Conservation (phyloP, 2,888 invertebrate genomes). For the Idaea straminata region DNA sequence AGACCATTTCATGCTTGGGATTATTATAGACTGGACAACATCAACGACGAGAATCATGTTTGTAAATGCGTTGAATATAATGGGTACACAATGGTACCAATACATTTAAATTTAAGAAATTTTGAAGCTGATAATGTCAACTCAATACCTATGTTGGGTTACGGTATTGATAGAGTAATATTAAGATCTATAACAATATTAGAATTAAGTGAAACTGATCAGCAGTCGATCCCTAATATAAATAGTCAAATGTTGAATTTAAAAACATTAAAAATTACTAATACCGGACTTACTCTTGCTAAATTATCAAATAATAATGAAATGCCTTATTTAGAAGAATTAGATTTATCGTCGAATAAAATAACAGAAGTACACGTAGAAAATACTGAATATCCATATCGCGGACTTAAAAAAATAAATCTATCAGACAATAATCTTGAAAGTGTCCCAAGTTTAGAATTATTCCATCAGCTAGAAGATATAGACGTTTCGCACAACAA, state of each 20-base stretch:
- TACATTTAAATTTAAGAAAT: not conserved
- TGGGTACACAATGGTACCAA: not conserved
- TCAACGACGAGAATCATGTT: too few species aligned
- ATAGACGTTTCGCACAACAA: constrained; percentile 56
- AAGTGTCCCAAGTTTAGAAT: constrained; percentile 42
- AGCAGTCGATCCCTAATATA: not conserved
- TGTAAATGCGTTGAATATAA: not conserved
- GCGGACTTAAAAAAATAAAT: constrained; percentile 39
- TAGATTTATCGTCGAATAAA: constrained; percentile 54
- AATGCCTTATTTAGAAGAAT: constrained; percentile 32
- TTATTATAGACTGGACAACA: too few species aligned
- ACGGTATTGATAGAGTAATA: too few species aligned
- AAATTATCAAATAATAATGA: constrained; percentile 30
- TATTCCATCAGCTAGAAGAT: constrained; percentile 36
- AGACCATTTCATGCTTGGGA: too few species aligned
- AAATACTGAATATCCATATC: constrained; percentile 26
- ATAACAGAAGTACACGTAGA: constrained; percentile 38
- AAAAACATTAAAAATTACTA: not conserved
- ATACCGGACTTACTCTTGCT: not conserved
- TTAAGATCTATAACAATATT: not conserved
- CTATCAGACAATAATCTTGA: constrained; percentile 51
- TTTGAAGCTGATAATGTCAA: not conserved
- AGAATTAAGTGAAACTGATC: not conserved
- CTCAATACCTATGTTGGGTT: not conserved
- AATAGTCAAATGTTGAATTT: not conserved